Evolutionary conservation across 2,888 invertebrate genomes (phyloP).

Genomic region (Diachrysia chrysitis): DNA sequence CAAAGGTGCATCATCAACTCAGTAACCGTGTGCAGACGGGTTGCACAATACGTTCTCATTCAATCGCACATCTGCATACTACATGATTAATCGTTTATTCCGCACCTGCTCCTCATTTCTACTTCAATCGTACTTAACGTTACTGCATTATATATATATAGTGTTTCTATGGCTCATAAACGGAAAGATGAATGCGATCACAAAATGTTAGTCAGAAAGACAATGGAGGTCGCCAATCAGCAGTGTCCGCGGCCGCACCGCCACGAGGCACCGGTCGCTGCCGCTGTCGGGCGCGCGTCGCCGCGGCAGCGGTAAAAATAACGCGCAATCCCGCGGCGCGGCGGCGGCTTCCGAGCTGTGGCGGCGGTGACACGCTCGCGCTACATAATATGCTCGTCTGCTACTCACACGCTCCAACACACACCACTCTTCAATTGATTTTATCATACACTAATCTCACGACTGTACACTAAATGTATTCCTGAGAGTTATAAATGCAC

Average conservation of each 20-base stretch:
- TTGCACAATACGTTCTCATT: not conserved
- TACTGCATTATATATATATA: slow-evolving; percentile 11
- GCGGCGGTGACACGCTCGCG: slow-evolving; percentile 41
- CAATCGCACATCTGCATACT: slow-evolving; percentile 27
- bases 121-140: slow-evolving; percentile 36
- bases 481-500: slow-evolving; percentile 17
- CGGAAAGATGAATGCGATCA: slow-evolving; percentile 34
- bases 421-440: slow-evolving; percentile 18
- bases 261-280: slow-evolving; percentile 20
- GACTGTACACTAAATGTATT: slow-evolving; percentile 12
- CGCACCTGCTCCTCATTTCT: slow-evolving; percentile 45
- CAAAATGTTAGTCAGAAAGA: slow-evolving; percentile 24
- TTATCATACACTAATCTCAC: slow-evolving; percentile 17
- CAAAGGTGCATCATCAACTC: not conserved
- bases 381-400: slow-evolving; percentile 16
- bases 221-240: slow-evolving; percentile 24
- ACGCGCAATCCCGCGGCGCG: slow-evolving; percentile 47
- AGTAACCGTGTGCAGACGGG: not conserved
- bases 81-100: slow-evolving; percentile 38
- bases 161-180: slow-evolving; percentile 16
- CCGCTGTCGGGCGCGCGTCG: slow-evolving; percentile 25
- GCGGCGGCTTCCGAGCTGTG: not conserved
- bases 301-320: slow-evolving; percentile 68
- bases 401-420: slow-evolving; percentile 22
- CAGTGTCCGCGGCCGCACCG: slow-evolving; percentile 1